A percentile compares a stretch with the other conserved stretches of the same genome.
Evolutionary conservation across 2,888 invertebrate genomes (phyloP).

Genomic region (Arrhopalites spinosus): DNA sequence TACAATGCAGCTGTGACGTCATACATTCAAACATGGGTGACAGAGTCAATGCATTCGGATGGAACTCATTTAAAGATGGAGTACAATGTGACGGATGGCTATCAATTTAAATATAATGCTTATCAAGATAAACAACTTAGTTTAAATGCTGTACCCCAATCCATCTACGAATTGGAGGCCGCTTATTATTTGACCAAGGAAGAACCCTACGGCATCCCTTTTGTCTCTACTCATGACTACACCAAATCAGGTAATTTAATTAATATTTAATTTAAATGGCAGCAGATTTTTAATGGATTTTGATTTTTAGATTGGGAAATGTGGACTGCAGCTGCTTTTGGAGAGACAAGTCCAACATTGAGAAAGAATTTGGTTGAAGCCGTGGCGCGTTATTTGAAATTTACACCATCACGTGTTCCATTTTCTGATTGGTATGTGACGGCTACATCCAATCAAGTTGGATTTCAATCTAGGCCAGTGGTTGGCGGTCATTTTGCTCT

Average conservation of each 20-base stretch:
- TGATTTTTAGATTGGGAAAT: conserved; percentile 50
- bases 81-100: conserved; percentile 52
- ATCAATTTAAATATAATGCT: conserved; percentile 55
- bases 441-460: conserved; percentile 36
- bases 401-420: conserved; percentile 42
- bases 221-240: conserved; percentile 50
- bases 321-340: conserved; percentile 53
- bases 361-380: conserved; percentile 30
- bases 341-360: conserved; percentile 41
- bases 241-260: conserved; percentile 53
- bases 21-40: conserved; percentile 42
- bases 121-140: conserved; percentile 49
- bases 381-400: conserved; percentile 39
- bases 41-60: conserved; percentile 43
- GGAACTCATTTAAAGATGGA: conserved; percentile 51
- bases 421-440: conserved; percentile 54
- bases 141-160: conserved; percentile 43
- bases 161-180: conserved; percentile 47
- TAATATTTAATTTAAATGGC: no score
- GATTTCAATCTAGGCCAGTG: conserved; percentile 48
- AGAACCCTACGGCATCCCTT: conserved; percentile 51
- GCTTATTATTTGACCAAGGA: conserved; percentile 45
- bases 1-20: conserved; percentile 38
- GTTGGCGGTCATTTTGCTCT: conserved; percentile 52
- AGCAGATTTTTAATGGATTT: no score